Percentiles rank a stretch among this genome's conserved stretches.
These are phyloP conservation scores for Sciurus vulgaris DNA, from an alignment of 2,797 vertebrate species.

Conservation along the genomic window DNA sequence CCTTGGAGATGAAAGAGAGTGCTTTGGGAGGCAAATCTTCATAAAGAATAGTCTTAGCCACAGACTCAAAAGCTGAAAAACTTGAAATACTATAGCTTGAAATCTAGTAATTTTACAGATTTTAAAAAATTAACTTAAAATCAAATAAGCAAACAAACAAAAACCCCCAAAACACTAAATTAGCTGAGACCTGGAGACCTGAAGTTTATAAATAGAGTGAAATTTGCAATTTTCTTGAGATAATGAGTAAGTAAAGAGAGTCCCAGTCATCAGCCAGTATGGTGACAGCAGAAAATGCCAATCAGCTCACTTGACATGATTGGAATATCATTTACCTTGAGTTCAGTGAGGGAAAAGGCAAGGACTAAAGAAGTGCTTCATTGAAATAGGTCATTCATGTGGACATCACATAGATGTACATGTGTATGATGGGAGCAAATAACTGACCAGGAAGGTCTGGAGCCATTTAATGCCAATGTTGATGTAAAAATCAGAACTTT, in stretches of 20 bases:
- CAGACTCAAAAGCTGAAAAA: conserved; percentile 24
- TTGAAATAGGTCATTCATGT: background rate
- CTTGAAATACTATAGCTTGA: background rate
- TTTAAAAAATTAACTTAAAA: conserved; percentile 27
- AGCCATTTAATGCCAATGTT: background rate
- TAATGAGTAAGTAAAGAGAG: background rate
- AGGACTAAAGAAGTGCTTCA: background rate
- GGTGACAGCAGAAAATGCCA: background rate
- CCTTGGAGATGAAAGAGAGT: background rate
- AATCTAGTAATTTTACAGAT: background rate
- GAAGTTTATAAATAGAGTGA: background rate
- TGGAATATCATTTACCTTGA: background rate
- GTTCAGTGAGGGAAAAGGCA: background rate
- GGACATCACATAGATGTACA: background rate
- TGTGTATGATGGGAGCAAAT: background rate
- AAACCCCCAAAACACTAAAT: background rate
- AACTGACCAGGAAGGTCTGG: background rate
- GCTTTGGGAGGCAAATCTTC: background rate
- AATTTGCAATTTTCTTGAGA: background rate
- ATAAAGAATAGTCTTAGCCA: background rate
- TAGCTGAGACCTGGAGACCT: background rate
- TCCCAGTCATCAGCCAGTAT: background rate
- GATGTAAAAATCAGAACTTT: background rate
- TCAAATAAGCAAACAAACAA: background rate
- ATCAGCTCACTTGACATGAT: background rate